A percentile compares a stretch with the other conserved stretches of the same genome.
Conservation (phyloP, 92 coral and sea anemone species). For the Zoanthus gigantus region DNA sequence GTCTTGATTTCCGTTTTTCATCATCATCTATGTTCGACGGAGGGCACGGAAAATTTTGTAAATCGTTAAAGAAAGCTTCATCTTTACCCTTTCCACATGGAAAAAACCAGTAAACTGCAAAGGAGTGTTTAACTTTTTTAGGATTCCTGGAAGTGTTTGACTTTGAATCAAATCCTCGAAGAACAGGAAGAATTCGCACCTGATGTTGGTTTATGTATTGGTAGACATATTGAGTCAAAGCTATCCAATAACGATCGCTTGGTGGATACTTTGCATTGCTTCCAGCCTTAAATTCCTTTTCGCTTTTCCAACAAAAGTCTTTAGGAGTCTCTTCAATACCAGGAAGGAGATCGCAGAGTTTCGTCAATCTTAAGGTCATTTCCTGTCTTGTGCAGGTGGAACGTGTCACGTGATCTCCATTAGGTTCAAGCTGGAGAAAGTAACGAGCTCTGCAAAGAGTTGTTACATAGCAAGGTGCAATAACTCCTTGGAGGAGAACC, state of each 20-base stretch:
- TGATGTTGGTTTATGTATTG: conserved; percentile 32
- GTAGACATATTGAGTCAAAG: conserved; percentile 43
- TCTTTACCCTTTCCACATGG: conserved; percentile 56
- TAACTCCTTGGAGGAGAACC: conserved; percentile 59
- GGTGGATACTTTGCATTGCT: no score
- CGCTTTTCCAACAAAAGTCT: conserved; percentile 37
- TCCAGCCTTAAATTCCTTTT: no score
- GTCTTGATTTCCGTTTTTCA: background rate
- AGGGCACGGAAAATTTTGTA: conserved; percentile 2
- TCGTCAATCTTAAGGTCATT: background rate
- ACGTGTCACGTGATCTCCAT: conserved; percentile 19
- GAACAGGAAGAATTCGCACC: conserved; percentile 70
- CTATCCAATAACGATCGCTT: no score
- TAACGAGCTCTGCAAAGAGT: conserved; percentile 60
- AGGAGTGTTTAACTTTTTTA: background rate
- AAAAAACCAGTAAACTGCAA: conserved; percentile 47
- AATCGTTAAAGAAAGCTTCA: conserved; percentile 47
- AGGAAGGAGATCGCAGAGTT: conserved; percentile 37
- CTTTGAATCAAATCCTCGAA: conserved; percentile 18
- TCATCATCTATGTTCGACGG: background rate
- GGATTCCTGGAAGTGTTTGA: background rate
- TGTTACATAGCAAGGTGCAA: conserved; percentile 78
- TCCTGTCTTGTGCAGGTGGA: conserved; percentile 10
- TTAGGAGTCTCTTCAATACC: background rate
- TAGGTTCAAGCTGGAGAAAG: conserved; percentile 34